Percentiles rank a stretch among this genome's conserved stretches.
Conservation (phyloP, 2,797 vertebrate genomes). For the Morus bassanus region DNA sequence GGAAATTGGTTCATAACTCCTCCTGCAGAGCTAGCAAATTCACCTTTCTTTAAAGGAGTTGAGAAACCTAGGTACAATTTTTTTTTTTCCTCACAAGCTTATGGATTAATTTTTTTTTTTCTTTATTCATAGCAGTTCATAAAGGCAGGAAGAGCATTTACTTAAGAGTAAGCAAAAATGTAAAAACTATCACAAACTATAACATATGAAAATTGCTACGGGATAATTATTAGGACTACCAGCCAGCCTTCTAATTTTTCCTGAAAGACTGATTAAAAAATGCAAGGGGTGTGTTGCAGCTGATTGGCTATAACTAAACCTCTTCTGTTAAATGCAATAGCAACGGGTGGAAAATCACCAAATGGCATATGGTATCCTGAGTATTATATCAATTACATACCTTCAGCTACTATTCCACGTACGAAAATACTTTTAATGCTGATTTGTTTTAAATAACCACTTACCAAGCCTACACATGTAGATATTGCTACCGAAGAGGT, state of each 20-base stretch:
- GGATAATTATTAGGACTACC: not conserved
- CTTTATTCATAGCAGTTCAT: not conserved
- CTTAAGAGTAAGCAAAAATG: not conserved
- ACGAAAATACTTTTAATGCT: not conserved
- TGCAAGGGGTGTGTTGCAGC: not conserved
- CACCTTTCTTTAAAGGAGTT: not conserved
- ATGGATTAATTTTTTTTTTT: not conserved
- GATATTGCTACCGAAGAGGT: constrained; percentile 91
- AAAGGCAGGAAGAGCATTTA: not conserved
- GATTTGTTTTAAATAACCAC: constrained; percentile 60
- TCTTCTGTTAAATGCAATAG: constrained; percentile 39
- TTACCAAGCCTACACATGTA: constrained; percentile 93
- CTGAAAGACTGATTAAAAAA: not conserved
- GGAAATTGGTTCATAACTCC: not conserved
- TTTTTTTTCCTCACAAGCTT: not conserved
- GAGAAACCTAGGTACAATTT: not conserved
- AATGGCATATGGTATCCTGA: not conserved
- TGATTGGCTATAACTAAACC: constrained; percentile 22
- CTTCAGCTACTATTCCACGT: not conserved
- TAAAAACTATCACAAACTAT: not conserved
- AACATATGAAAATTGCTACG: not conserved
- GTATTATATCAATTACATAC: not conserved
- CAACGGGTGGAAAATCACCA: constrained; percentile 25
- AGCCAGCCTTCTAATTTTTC: constrained; percentile 15
- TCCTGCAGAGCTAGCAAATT: not conserved